Evolutionary conservation across 2,888 invertebrate species (phyloP).

Genomic region (Spilarctia lutea): DNA sequence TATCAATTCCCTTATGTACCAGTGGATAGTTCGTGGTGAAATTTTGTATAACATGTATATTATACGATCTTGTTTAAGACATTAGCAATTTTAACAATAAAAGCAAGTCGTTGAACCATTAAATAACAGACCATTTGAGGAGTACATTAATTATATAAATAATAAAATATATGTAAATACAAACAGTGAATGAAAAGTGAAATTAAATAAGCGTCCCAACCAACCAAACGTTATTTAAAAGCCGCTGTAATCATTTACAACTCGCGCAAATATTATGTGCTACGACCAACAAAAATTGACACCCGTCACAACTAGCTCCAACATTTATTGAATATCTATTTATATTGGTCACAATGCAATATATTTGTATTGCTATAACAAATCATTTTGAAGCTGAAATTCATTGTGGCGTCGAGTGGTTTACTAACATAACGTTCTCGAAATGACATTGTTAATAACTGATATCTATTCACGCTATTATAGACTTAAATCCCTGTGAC

Average conservation of each 20-base stretch:
- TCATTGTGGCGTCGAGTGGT: slow-evolving; percentile 48
- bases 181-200: slow-evolving; percentile 48
- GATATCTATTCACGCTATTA: slow-evolving; percentile 23
- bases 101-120: background rate
- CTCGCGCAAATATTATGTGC: slow-evolving; percentile 43
- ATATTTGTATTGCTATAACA: slow-evolving; percentile 49
- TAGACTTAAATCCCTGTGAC: slow-evolving; percentile 10
- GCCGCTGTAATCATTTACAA: slow-evolving; percentile 37
- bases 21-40: too few species aligned
- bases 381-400: slow-evolving; percentile 53
- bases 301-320: slow-evolving; percentile 23
- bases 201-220: slow-evolving; percentile 33
- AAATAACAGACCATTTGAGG: background rate
- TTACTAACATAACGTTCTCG: slow-evolving; percentile 47
- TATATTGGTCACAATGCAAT: slow-evolving; percentile 40
- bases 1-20: too few species aligned
- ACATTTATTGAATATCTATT: slow-evolving; percentile 24
- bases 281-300: slow-evolving; percentile 40
- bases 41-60: too few species aligned
- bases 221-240: slow-evolving; percentile 40
- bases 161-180: slow-evolving; percentile 10
- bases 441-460: slow-evolving; percentile 46
- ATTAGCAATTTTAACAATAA: background rate
- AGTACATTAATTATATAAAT: slow-evolving; percentile 1
- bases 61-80: background rate